phyloP scores from a whole-genome alignment of 1,140 invertebrate species.

The Zaprionus davidi region DNA sequence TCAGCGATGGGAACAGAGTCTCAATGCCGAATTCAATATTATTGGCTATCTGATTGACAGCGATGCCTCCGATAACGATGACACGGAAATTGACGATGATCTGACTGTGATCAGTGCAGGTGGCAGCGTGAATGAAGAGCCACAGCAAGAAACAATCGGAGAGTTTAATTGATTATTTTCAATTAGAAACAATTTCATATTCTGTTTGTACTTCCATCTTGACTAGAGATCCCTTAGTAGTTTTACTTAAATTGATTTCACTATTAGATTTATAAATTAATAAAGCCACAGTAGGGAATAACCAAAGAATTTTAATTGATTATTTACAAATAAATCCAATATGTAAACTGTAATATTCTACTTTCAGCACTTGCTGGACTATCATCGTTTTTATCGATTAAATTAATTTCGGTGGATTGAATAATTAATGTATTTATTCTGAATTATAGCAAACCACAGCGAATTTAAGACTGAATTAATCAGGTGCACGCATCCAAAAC shows the following conservation, averaged over 20 bases:
- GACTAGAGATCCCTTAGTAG: too few relatives aligned
- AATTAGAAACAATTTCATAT: too few relatives aligned
- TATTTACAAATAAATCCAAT: too few relatives aligned
- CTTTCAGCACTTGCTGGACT: too few relatives aligned
- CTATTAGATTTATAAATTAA: too few relatives aligned
- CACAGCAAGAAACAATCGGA: not conserved
- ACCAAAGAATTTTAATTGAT: not conserved
- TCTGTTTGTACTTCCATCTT: too few relatives aligned
- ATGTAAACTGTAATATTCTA: too few relatives aligned
- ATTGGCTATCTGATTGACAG: slow-evolving; percentile 56
- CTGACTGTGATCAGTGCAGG: not conserved
- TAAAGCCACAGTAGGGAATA: not conserved
- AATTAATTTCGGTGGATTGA: not conserved
- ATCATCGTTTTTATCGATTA: too few relatives aligned
- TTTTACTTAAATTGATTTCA: too few relatives aligned
- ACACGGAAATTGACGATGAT: not conserved
- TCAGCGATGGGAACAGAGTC: slow-evolving; percentile 46
- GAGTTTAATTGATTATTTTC: not conserved
- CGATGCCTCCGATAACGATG: not conserved
- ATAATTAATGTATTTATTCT: not conserved
- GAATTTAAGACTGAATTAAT: slow-evolving; percentile 4
- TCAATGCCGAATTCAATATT: slow-evolving; percentile 59
- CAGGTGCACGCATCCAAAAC: not conserved
- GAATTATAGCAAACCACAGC: not conserved
- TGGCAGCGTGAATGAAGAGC: not conserved